Evolutionary conservation across 2,888 invertebrate species (phyloP).

Genomic region (Synanthedon tipuliformis): DNA sequence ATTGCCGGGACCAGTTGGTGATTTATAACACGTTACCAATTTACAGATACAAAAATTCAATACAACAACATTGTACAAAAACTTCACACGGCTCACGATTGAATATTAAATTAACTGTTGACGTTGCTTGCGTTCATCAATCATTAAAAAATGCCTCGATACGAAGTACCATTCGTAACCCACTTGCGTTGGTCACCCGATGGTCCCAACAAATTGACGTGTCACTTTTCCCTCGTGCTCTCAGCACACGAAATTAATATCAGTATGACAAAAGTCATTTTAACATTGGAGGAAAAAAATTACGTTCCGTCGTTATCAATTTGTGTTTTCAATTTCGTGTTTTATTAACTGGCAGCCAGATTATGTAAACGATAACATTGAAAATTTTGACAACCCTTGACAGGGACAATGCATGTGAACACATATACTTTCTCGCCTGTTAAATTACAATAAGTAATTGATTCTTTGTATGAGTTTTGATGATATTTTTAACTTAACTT

Average conservation of each 20-base stretch:
- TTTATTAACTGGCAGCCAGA: not conserved
- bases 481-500: too few relatives aligned
- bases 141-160: constrained; percentile 35
- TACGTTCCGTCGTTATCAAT: not conserved
- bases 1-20: constrained; percentile 18
- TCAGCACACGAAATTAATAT: constrained; percentile 23
- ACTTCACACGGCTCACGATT: constrained; percentile 14
- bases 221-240: constrained; percentile 30
- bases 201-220: constrained; percentile 40
- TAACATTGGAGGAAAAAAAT: not conserved
- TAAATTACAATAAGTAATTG: too few relatives aligned
- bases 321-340: not conserved
- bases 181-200: constrained; percentile 20
- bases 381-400: too few relatives aligned
- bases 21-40: constrained; percentile 27
- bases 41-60: constrained; percentile 10
- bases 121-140: constrained; percentile 37
- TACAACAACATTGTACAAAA: constrained; percentile 13
- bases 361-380: not conserved
- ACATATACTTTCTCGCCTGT: too few relatives aligned
- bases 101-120: constrained; percentile 46
- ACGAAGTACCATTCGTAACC: constrained; percentile 37
- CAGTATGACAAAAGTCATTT: constrained; percentile 16
- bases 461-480: too few relatives aligned
- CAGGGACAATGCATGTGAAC: too few relatives aligned